phyloP scores from a whole-genome alignment of 2,797 vertebrate genomes.

The Acropternis orthonyx region DNA sequence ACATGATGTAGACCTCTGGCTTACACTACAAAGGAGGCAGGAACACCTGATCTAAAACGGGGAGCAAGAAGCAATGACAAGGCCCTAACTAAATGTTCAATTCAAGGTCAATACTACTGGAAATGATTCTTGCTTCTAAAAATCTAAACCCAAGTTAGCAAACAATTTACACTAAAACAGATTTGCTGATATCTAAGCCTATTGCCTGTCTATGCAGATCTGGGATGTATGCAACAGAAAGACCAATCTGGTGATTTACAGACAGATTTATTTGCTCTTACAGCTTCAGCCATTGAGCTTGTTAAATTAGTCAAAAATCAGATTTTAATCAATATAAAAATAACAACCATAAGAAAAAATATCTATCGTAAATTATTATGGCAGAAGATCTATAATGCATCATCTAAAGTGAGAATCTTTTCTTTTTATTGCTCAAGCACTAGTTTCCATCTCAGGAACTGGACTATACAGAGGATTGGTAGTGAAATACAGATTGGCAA shows the following conservation, averaged over 20 bases:
- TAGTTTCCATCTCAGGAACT: background rate
- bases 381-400: conserved; percentile 25
- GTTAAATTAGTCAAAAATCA: conserved; percentile 16
- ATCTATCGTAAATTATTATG: conserved; percentile 19
- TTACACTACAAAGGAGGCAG: background rate
- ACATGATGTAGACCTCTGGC: background rate
- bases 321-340: conserved; percentile 37
- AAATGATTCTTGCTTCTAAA: background rate
- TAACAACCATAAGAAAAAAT: background rate
- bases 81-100: background rate
- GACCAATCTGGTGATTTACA: background rate
- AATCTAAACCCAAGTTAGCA: background rate
- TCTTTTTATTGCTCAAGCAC: background rate
- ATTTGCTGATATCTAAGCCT: background rate
- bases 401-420: conserved; percentile 8
- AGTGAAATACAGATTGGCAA: background rate
- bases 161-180: background rate
- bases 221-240: background rate
- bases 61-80: background rate
- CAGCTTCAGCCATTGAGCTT: background rate
- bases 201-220: background rate
- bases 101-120: background rate
- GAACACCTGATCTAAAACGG: background rate
- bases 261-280: background rate
- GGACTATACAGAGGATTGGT: background rate